Percentiles rank a stretch among this genome's conserved stretches.
phyloP scores from a whole-genome alignment of 2,797 vertebrate genomes.

The Carapus acus region DNA sequence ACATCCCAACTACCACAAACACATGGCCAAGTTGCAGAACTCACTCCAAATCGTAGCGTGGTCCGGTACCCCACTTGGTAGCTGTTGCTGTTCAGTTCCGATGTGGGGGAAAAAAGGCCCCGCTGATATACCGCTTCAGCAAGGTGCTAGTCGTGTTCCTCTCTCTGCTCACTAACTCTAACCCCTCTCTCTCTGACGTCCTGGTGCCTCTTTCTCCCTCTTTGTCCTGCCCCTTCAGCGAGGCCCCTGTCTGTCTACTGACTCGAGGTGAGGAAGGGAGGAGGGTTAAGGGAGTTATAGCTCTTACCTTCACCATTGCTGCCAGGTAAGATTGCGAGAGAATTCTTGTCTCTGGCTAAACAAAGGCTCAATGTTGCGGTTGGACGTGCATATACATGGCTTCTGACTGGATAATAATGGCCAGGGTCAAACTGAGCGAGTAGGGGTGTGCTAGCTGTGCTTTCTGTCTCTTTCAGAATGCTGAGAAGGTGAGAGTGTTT shows the following conservation, averaged over 20 bases:
- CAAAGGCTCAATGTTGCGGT: slow-evolving; percentile 3
- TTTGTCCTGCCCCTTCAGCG: slow-evolving; percentile 17
- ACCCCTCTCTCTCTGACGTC: slow-evolving; percentile 20
- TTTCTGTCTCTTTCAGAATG: slow-evolving; percentile 48
- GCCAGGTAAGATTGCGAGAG: slow-evolving; percentile 41
- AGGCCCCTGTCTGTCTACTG: slow-evolving; percentile 22
- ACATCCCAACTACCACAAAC: slow-evolving; percentile 31
- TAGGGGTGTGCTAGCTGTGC: slow-evolving; percentile 41
- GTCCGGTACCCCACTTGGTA: slow-evolving; percentile 8
- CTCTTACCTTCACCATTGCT: slow-evolving; percentile 55
- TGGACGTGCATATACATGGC: slow-evolving; percentile 27
- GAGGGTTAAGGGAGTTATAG: slow-evolving; percentile 16
- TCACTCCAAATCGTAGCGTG: slow-evolving; percentile 39
- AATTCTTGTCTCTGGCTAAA: slow-evolving; percentile 23
- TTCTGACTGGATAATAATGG: slow-evolving; percentile 23
- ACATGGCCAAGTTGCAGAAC: slow-evolving; percentile 24
- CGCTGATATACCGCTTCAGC: slow-evolving; percentile 49
- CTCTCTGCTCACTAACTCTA: slow-evolving; percentile 16
- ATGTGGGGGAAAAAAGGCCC: slow-evolving; percentile 45
- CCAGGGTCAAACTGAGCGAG: slow-evolving; percentile 48
- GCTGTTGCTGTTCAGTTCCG: slow-evolving; percentile 35
- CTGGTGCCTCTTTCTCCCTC: slow-evolving; percentile 7
- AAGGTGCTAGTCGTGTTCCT: slow-evolving; percentile 47
- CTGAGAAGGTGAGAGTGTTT: slow-evolving; percentile 67
- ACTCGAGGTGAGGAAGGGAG: too few species aligned